Evolutionary conservation across 92 coral and sea anemone species (phyloP), one percentile per base, ranked within the genome.

Genomic region (Virgularia gustaviana): DNA sequence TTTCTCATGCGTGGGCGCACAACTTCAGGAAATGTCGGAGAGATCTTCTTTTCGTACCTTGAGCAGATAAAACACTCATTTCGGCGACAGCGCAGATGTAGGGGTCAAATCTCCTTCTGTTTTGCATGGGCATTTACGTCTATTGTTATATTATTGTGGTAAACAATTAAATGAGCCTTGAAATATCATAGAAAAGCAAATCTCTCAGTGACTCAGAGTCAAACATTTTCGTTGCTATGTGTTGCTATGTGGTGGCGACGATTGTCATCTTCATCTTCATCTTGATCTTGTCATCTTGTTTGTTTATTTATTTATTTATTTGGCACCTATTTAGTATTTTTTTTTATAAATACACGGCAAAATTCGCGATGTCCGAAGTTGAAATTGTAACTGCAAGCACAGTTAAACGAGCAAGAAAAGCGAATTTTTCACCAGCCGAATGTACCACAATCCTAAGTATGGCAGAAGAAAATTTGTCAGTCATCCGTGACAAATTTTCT

Each of bases 391-490:
- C 42, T 1, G 1, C 42, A 25, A 72, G 56, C 15, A 7, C 68
- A 72, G 33, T 28, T 16, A 70, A 70, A 57, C 25, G 44, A 30
- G 13, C 75, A 42, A 42, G 81, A 43, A 76, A 44, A 63, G 43
- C 66, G 8, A 67, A 77, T 28, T 76, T 77, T 51, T 35, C 78
- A 41, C 36, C 78, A 5, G 36, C 78, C 33, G 81, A 77, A 65
- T 77, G 78, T n/a, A 38, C 81, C 8, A 3, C 65, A 9, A 65
- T 66, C 52, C 41, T 77, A 20, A 61, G 65, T 4, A 57, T 61
- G 28, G 64, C 60, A 29, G 59, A 47, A 41, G 42, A 65, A 39
- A 35, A 65, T 7, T 24, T 65, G 3, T 4, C 36, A 6, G 18
- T 65, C 0, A 77, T 77, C 11, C 63, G 49, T 10, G 35, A 42